These are phyloP conservation scores for Drosophila cracens DNA, from an alignment of 2,888 invertebrate species.

Conservation along the genomic window DNA sequence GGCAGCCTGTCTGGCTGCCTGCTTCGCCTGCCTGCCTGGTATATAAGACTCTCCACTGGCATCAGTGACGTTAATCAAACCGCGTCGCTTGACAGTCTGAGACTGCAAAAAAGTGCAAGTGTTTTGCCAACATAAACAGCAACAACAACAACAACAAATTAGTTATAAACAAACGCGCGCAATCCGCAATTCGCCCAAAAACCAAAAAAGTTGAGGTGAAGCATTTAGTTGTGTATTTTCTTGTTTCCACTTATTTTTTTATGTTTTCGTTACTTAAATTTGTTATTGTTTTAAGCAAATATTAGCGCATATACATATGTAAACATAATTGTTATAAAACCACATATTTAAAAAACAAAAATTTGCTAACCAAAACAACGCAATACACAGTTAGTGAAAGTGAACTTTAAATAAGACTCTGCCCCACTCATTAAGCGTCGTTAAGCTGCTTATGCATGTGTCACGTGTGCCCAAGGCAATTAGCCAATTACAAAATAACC, in stretches of 20 bases:
- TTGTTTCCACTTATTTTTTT: constrained; percentile 3
- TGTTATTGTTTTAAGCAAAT: constrained; percentile 43
- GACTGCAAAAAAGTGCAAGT: constrained; percentile 53
- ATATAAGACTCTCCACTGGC: constrained; percentile 60
- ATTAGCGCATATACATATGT: constrained; percentile 26
- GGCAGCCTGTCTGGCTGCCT: constrained; percentile 6
- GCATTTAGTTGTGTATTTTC: constrained; percentile 25
- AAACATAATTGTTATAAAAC: constrained; percentile 51
- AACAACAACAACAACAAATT: constrained; percentile 14
- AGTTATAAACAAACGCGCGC: constrained; percentile 35
- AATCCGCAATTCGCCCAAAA: constrained; percentile 9
- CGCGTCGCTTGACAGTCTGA: constrained; percentile 66
- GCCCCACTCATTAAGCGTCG: constrained; percentile 39
- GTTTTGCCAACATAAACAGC: constrained; percentile 31
- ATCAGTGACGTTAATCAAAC: constrained; percentile 69
- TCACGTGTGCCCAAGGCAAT: constrained; percentile 18
- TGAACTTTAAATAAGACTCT: constrained; percentile 46
- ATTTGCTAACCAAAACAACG: not conserved
- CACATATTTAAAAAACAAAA: constrained; percentile 24
- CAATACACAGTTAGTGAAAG: constrained; percentile 47
- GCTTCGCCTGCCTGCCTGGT: constrained; percentile 25
- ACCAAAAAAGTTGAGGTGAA: constrained; percentile 44
- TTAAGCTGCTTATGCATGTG: constrained; percentile 22
- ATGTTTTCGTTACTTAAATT: constrained; percentile 1
- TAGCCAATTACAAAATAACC: constrained; percentile 35